phyloP scores from a whole-genome alignment of 2,888 invertebrate genomes.

The Agonopterix subpropinquella region DNA sequence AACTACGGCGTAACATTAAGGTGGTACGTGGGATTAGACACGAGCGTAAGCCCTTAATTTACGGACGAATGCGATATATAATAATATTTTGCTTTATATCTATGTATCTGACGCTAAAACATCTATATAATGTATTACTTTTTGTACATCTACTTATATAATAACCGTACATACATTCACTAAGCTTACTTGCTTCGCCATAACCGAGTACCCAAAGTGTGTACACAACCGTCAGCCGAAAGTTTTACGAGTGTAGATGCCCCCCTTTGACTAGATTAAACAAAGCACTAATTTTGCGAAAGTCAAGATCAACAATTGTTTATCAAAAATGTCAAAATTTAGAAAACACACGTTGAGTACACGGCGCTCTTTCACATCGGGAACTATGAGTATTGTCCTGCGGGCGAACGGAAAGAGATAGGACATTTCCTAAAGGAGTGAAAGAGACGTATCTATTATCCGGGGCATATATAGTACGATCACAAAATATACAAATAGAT shows the following conservation, averaged over 20 bases:
- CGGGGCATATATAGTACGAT: slow-evolving; percentile 10
- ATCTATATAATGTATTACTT: slow-evolving; percentile 76
- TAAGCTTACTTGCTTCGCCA: slow-evolving; percentile 65
- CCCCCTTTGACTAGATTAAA: slow-evolving; percentile 45
- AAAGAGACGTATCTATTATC: slow-evolving; percentile 14
- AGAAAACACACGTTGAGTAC: slow-evolving; percentile 58
- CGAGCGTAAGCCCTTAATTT: slow-evolving; percentile 74
- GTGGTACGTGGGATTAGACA: slow-evolving; percentile 73
- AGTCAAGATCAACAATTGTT: slow-evolving; percentile 4
- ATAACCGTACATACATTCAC: slow-evolving; percentile 73
- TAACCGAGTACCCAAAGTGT: slow-evolving; percentile 60
- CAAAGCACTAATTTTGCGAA: slow-evolving; percentile 15
- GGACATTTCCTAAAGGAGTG: slow-evolving; percentile 14
- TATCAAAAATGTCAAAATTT: slow-evolving; percentile 25
- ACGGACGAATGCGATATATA: slow-evolving; percentile 76
- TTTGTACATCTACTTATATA: slow-evolving; percentile 76
- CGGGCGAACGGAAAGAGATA: slow-evolving; percentile 50
- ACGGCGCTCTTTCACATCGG: slow-evolving; percentile 43
- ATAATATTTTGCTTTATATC: slow-evolving; percentile 74
- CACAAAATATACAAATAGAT: slow-evolving; percentile 6
- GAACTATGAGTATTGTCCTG: slow-evolving; percentile 61
- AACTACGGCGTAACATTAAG: slow-evolving; percentile 73
- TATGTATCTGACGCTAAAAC: slow-evolving; percentile 76
- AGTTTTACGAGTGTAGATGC: slow-evolving; percentile 16
- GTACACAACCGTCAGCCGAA: slow-evolving; percentile 35